Percentiles rank a stretch among this genome's conserved stretches.
phyloP scores from a whole-genome alignment of 2,113 vertebrate genomes.

The Mormyrus iriodes region DNA sequence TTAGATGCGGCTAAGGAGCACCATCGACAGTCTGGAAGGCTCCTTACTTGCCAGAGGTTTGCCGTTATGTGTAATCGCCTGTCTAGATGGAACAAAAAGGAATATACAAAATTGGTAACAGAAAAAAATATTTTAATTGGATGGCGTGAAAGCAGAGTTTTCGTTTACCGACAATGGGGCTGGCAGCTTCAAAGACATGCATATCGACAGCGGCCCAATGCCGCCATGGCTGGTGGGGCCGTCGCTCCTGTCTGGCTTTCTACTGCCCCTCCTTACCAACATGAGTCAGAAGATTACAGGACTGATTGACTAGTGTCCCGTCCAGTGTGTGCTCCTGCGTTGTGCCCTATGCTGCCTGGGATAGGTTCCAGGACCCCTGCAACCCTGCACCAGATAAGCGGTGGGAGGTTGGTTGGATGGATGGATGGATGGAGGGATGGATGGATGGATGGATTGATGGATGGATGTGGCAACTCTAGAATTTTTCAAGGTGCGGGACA shows the following conservation, averaged over 20 bases:
- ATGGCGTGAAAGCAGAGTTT: slow-evolving; percentile 38
- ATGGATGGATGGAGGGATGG: neutral
- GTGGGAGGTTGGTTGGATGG: neutral
- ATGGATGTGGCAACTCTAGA: neutral
- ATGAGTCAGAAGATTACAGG: neutral
- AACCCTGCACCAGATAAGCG: neutral
- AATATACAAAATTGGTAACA: slow-evolving; percentile 17
- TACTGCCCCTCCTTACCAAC: neutral
- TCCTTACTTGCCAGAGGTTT: slow-evolving; percentile 39
- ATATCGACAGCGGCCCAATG: neutral
- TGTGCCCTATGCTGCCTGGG: neutral
- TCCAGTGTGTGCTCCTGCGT: neutral
- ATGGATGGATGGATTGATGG: neutral
- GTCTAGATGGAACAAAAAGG: slow-evolving; percentile 34
- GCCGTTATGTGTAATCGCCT: slow-evolving; percentile 43
- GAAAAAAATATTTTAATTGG: slow-evolving; percentile 45
- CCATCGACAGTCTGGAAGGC: slow-evolving; percentile 35
- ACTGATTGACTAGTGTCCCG: neutral
- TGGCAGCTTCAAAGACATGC: neutral
- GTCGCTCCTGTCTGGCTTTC: neutral
- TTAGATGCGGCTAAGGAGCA: slow-evolving; percentile 29
- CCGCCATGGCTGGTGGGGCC: slow-evolving; percentile 4
- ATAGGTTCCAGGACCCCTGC: neutral
- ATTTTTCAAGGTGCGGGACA: neutral
- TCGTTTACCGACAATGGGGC: slow-evolving; percentile 39